Evolutionary conservation across 2,888 invertebrate species (phyloP).

Genomic region (Eremobia ochroleuca): DNA sequence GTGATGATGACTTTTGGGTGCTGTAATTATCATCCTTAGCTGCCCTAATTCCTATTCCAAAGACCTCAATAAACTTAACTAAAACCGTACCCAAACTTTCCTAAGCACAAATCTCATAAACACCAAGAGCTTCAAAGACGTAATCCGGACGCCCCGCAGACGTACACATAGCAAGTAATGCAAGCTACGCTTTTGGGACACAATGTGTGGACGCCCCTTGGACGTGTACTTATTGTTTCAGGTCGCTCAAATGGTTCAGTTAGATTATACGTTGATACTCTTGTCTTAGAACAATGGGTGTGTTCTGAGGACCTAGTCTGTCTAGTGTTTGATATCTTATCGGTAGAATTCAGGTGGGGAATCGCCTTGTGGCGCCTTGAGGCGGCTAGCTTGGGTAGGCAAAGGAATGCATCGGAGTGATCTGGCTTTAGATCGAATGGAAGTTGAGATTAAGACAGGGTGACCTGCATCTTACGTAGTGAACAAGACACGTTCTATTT

Average conservation of each 20-base stretch:
- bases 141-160: constrained; percentile 30
- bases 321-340: constrained; percentile 42
- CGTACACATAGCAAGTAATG: constrained; percentile 24
- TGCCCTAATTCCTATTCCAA: neutral
- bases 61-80: constrained; percentile 26
- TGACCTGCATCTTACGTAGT: neutral
- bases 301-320: constrained; percentile 35
- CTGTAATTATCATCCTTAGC: neutral
- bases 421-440: constrained; percentile 20
- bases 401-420: constrained; percentile 6
- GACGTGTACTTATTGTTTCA: constrained; percentile 69
- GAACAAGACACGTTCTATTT: neutral
- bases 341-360: constrained; percentile 32
- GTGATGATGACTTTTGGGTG: neutral
- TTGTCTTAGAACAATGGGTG: constrained; percentile 64
- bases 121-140: constrained; percentile 16
- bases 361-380: constrained; percentile 18
- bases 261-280: constrained; percentile 70
- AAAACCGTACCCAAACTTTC: constrained; percentile 7
- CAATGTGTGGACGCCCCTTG: constrained; percentile 60
- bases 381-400: neutral
- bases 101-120: constrained; percentile 45
- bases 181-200: constrained; percentile 51
- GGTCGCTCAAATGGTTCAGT: constrained; percentile 59
- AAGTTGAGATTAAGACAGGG: neutral